These are phyloP conservation scores for Eublepharis macularius DNA, from an alignment of 2,113 vertebrate species.

Conservation along the genomic window DNA sequence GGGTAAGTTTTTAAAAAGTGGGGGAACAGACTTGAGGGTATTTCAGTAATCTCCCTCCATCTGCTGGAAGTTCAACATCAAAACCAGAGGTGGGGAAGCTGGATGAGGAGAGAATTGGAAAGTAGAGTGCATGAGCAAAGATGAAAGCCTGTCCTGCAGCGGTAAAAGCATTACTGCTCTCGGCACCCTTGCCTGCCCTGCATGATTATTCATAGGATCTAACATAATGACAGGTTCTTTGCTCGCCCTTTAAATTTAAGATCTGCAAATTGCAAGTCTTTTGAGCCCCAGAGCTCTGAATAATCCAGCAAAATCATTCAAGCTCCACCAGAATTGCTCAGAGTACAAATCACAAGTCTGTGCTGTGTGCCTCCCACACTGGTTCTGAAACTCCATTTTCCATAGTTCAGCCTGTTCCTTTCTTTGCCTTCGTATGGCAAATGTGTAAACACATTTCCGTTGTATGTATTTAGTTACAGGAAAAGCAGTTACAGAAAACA, in stretches of 20 bases:
- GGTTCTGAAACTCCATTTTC: background rate
- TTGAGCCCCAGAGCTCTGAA: background rate
- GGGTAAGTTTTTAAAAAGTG: too few species aligned
- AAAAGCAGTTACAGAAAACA: conserved; percentile 21
- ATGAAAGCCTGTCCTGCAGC: background rate
- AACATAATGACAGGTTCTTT: background rate
- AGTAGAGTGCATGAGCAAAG: background rate
- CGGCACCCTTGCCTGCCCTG: background rate
- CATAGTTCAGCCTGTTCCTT: conserved; percentile 29
- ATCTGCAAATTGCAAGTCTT: conserved; percentile 1
- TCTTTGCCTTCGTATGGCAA: conserved; percentile 27
- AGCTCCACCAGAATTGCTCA: background rate
- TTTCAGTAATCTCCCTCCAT: background rate
- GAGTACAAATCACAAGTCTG: background rate
- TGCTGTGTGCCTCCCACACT: background rate
- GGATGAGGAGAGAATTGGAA: background rate
- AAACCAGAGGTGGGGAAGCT: background rate
- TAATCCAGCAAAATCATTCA: conserved; percentile 3
- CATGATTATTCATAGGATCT: background rate
- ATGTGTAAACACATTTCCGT: background rate
- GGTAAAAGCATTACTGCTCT: background rate
- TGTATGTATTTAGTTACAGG: conserved; percentile 7
- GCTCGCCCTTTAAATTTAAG: background rate
- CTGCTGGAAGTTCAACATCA: background rate
- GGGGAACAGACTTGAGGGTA: background rate